A percentile compares a stretch with the other conserved stretches of the same genome.
Conservation (phyloP, 1,140 invertebrate genomes). For the Dreissena polymorpha region DNA sequence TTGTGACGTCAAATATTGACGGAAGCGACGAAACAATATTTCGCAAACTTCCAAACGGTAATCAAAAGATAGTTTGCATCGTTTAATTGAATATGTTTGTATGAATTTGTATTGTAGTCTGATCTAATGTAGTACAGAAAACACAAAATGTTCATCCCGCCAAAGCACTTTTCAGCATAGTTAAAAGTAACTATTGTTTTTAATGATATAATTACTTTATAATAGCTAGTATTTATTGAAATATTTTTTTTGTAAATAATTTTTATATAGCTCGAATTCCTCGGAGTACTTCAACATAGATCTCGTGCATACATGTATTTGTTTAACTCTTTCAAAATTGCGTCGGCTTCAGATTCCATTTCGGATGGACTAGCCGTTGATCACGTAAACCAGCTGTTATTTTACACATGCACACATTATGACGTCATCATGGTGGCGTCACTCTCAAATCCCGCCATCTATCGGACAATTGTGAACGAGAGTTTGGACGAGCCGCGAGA, state of each 20-base stretch:
- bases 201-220: too few relatives aligned
- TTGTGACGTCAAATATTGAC: slow-evolving; percentile 62
- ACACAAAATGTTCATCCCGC: too few relatives aligned
- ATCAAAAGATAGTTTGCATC: background rate
- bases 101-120: too few relatives aligned
- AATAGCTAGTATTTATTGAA: too few relatives aligned
- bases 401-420: slow-evolving; percentile 70
- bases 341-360: slow-evolving; percentile 59
- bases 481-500: slow-evolving; percentile 94
- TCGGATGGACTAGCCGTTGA: slow-evolving; percentile 73
- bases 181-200: too few relatives aligned
- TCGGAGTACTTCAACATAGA: too few relatives aligned
- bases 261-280: too few relatives aligned
- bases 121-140: too few relatives aligned
- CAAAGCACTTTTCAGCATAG: too few relatives aligned
- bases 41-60: slow-evolving; percentile 83
- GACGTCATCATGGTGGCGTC: slow-evolving; percentile 91
- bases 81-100: too few relatives aligned
- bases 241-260: too few relatives aligned
- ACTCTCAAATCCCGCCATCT: slow-evolving; percentile 83
- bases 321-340: background rate
- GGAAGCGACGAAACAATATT: slow-evolving; percentile 81
- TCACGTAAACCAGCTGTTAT: slow-evolving; percentile 64
- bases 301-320: too few relatives aligned
- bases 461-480: slow-evolving; percentile 87